Conservation (phyloP, 35 echinoderm and acorn worm genomes). For the Apostichopus japonicus region DNA sequence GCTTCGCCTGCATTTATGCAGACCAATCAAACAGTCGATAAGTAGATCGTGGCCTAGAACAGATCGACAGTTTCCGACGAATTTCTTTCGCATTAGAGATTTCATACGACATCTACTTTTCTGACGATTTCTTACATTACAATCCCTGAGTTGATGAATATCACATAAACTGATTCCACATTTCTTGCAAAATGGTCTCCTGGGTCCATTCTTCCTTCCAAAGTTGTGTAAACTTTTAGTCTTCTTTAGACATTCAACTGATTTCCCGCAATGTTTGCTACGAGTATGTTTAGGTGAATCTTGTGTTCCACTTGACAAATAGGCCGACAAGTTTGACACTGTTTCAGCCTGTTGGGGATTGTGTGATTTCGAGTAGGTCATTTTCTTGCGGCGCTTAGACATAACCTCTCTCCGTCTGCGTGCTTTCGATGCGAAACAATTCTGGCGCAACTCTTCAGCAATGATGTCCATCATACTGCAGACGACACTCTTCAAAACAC, state of each 20-base stretch:
- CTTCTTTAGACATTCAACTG: neutral
- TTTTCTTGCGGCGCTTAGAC: neutral
- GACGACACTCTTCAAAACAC: slow-evolving; percentile 2
- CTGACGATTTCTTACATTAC: slow-evolving; percentile 20
- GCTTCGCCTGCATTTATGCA: neutral
- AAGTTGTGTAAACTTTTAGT: neutral
- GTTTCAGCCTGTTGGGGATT: neutral
- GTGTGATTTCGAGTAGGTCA: neutral
- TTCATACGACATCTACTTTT: slow-evolving; percentile 21
- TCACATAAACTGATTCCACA: slow-evolving; percentile 47
- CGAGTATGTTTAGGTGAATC: neutral
- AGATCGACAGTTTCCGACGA: slow-evolving; percentile 34
- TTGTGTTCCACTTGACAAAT: neutral
- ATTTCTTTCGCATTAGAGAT: slow-evolving; percentile 13
- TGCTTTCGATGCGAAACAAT: neutral
- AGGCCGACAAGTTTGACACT: neutral
- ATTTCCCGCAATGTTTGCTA: neutral
- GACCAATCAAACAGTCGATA: slow-evolving; percentile 25
- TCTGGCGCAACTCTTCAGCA: neutral
- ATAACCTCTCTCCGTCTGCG: neutral
- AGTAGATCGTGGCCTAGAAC: slow-evolving; percentile 22
- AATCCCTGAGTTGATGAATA: slow-evolving; percentile 41
- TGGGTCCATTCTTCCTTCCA: neutral
- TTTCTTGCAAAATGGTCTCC: slow-evolving; percentile 39
- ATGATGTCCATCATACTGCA: slow-evolving; percentile 32